These are phyloP conservation scores for Helleia helle DNA, from an alignment of 2,888 invertebrate species.

Conservation along the genomic window DNA sequence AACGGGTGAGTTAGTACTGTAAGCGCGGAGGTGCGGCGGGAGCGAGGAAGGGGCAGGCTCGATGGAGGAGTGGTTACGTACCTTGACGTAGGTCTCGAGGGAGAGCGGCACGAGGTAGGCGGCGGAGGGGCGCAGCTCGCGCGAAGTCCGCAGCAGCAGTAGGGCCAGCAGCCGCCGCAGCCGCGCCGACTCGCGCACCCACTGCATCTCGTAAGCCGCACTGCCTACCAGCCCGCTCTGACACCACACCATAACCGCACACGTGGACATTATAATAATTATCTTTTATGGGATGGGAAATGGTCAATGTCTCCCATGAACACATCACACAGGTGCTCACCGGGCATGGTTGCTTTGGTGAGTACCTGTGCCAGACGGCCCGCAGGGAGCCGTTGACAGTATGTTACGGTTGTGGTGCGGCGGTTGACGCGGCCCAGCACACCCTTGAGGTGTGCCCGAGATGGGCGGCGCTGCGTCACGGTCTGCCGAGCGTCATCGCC, in stretches of 20 bases:
- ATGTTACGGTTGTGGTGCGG: too few species aligned
- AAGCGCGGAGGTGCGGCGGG: not conserved
- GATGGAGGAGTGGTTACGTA: constrained; percentile 19
- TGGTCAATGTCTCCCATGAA: too few species aligned
- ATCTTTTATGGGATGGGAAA: too few species aligned
- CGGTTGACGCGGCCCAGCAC: too few species aligned
- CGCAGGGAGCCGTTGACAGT: too few species aligned
- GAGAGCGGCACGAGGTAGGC: constrained; percentile 64
- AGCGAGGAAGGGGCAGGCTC: not conserved
- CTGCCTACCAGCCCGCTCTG: constrained; percentile 54
- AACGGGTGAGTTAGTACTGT: not conserved
- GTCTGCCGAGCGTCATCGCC: too few species aligned
- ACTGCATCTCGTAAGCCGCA: constrained; percentile 50
- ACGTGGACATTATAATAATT: too few species aligned
- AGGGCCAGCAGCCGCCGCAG: constrained; percentile 47
- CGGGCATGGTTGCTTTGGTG: too few species aligned
- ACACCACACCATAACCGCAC: constrained; percentile 11
- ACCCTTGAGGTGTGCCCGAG: too few species aligned
- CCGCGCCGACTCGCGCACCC: constrained; percentile 32
- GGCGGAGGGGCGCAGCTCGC: constrained; percentile 60
- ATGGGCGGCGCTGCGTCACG: too few species aligned
- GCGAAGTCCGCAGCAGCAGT: constrained; percentile 56
- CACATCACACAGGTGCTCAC: too few species aligned
- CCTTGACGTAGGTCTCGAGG: constrained; percentile 63
- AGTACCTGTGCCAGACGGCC: too few species aligned